A percentile compares a stretch with the other conserved stretches of the same genome.
These are phyloP conservation scores for Clarias laeviceps DNA, from an alignment of 2,797 vertebrate genomes.

Conservation along the genomic window DNA sequence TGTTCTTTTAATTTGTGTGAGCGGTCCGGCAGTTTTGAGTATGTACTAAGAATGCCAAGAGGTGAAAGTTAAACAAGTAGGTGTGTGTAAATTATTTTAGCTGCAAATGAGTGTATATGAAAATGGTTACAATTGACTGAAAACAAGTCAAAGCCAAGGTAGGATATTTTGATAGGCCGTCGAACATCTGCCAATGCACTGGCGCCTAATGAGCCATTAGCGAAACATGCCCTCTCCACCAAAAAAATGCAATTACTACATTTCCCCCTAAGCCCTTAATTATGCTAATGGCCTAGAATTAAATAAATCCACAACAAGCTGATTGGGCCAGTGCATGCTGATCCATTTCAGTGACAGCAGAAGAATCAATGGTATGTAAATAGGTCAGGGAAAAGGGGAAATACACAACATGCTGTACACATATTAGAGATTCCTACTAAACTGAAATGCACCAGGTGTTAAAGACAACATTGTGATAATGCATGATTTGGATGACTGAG, in stretches of 20 bases:
- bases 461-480: constrained; percentile 51
- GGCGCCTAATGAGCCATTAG: constrained; percentile 81
- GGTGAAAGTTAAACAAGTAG: background rate
- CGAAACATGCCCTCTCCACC: constrained; percentile 78
- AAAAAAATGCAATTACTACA: constrained; percentile 84
- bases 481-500: constrained; percentile 38
- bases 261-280: constrained; percentile 83
- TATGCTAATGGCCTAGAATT: constrained; percentile 81
- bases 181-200: constrained; percentile 80
- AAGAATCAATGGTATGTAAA: constrained; percentile 74
- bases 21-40: background rate
- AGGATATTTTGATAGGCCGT: constrained; percentile 62
- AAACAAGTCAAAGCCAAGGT: constrained; percentile 42
- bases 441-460: constrained; percentile 51
- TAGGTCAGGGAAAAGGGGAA: constrained; percentile 75
- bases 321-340: constrained; percentile 71
- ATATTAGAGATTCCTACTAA: constrained; percentile 52
- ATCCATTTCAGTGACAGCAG: constrained; percentile 71
- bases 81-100: background rate
- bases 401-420: constrained; percentile 75
- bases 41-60: background rate
- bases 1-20: background rate
- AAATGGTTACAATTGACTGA: constrained; percentile 21
- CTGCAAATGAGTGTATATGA: background rate
- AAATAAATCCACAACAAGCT: constrained; percentile 81